Base-by-base conservation (phyloP, 1,140 invertebrate species). In the Asobara japonica region DNA sequence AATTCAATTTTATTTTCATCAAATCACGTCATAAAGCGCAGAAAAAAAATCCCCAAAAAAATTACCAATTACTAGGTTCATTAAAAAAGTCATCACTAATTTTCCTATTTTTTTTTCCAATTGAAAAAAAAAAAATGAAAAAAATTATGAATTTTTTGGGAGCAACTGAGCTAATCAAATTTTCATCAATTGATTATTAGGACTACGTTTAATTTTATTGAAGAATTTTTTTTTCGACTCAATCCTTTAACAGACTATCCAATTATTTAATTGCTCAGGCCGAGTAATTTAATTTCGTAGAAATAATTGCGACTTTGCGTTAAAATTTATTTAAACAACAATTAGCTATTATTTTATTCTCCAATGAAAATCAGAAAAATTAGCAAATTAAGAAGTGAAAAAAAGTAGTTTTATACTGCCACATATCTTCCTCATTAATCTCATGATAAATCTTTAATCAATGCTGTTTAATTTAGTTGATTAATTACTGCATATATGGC, bases 381-480 rank as follows among this genome's bases (percentile, higher is more conserved):
- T 16, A 45, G 41, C 41, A 45, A 5, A 45, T 16, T 1, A 33
- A 45, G 41, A 16, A 45, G 13, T 16, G 13, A 45, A 45, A n/a
- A n/a, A n/a, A n/a, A n/a, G n/a, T 45, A 45, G n/a, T 45, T 45
- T 45, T 45, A 45, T 45, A n/a, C n/a, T 62, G 25, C 69, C 45
- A 38, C 62, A 71, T 74, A 71, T 71, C 73, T 74, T 74, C 73
- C 68, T 74, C 73, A 74, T 74, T 71, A 71, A 71, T 71, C n/a
- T 16, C 41, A 66, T 41, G 6, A 38, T 48, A 48, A 48, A 11
- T 22, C 30, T 41, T 66, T 22, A 22, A 41, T 41, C 27, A 60
- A 60, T 13, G 51, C 20, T 60, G 11, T 27, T 60, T 60, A 20
- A 30, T 13, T 27, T 16, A 45, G n/a, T 45, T 45, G 13, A 45